A percentile compares a stretch with the other conserved stretches of the same genome.
These are phyloP conservation scores for Bufo bufo DNA, from an alignment of 2,113 vertebrate species.

Conservation along the genomic window DNA sequence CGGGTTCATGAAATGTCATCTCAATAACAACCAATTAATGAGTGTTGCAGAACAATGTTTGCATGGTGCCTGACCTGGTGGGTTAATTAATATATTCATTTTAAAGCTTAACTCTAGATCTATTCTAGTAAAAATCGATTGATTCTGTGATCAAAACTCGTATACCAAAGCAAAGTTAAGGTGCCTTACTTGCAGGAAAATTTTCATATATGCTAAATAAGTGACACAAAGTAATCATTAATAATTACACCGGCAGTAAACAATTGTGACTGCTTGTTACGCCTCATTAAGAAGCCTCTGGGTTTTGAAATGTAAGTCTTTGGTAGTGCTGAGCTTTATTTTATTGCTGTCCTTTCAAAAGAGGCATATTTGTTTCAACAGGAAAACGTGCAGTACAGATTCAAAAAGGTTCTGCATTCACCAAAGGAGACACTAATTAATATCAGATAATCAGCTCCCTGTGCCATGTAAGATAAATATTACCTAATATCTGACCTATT, in stretches of 20 bases:
- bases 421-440: background rate
- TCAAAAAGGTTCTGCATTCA: background rate
- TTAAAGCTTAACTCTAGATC: background rate
- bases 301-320: slow-evolving; percentile 19
- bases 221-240: slow-evolving; percentile 12
- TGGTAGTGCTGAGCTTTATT: background rate
- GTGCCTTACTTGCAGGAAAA: background rate
- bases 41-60: slow-evolving; percentile 19
- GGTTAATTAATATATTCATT: slow-evolving; percentile 25
- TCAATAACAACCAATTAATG: slow-evolving; percentile 45
- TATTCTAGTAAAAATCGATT: slow-evolving; percentile 7
- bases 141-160: background rate
- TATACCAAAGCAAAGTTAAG: background rate
- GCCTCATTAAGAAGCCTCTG: slow-evolving; percentile 34
- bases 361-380: background rate
- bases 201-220: slow-evolving; percentile 7
- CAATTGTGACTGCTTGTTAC: slow-evolving; percentile 26
- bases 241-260: slow-evolving; percentile 20
- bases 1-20: slow-evolving; percentile 32
- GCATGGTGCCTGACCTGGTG: slow-evolving; percentile 25
- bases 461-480: slow-evolving; percentile 3
- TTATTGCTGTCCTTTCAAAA: background rate
- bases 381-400: slow-evolving; percentile 21
- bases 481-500: slow-evolving; percentile 38
- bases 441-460: slow-evolving; percentile 9